Evolutionary conservation across 2,797 vertebrate genomes (phyloP), one percentile per base, ranked within the genome.

Genomic region (Typhlichthys eigenmanni): DNA sequence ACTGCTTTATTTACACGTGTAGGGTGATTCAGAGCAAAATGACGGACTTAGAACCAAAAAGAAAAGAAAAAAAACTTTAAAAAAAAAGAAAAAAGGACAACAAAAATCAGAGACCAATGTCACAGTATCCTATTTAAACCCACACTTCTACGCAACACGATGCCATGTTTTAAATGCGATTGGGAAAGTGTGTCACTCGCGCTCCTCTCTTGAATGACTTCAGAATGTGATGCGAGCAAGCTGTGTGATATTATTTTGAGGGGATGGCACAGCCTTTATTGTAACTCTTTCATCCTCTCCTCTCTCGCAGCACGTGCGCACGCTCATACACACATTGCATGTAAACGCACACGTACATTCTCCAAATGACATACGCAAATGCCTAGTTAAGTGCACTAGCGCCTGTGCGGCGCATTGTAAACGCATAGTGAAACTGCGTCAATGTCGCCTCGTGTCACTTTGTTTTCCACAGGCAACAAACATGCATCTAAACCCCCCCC

Each of bases 271-370:
- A 88, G 84, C 81, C 79, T 88, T 88, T 85, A 86, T 87, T 87
- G 81, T 84, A 85, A 86, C 89, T 87, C 88, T 91, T 90, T 89
- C 87, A 90, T 90, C 83, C 81, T 89, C 88, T 79, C 78, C 69
- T 58, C 78, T 67, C 74, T 69, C 63, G 68, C 69, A 60, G 77
- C 75, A 79, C 80, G 78, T 59, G 60, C 57, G 62, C 19, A 13
- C 14, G 17, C 55, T 47, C 2, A 11, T 69, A 53, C 66, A 56
- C 68, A 82, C 74, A 80, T 14, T 2, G 34, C 5, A 75, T 63
- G 67, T 72, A 16, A 32, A 49, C 38, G 16, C 13, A 6, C 14
- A 32, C 34, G 45, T 49, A 62, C 34, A 62, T 69, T 78, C 45
- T 14, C 7, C 43, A 58, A 65, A 59, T 29, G 24, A 67, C 69